phyloP scores from a whole-genome alignment of 2,797 vertebrate genomes.

The Antrozous pallidus region DNA sequence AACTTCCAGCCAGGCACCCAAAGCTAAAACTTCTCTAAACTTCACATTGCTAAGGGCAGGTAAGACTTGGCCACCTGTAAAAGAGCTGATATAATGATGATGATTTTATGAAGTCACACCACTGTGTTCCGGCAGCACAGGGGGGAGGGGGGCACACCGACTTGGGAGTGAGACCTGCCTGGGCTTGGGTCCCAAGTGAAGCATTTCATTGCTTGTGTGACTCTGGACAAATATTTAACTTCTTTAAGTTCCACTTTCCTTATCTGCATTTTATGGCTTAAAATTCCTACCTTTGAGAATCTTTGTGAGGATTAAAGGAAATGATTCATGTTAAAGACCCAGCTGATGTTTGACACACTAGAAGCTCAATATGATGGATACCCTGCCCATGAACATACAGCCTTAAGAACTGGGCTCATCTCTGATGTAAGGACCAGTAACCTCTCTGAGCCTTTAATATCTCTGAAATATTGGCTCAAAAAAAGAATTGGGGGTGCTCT shows the following conservation, averaged over 20 bases:
- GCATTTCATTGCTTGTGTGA: background rate
- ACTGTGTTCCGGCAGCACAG: background rate
- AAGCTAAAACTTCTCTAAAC: background rate
- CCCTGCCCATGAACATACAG: background rate
- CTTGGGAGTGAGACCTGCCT: background rate
- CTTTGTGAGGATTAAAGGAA: constrained; percentile 27
- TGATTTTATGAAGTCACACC: background rate
- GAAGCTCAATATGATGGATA: background rate
- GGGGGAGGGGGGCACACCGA: background rate
- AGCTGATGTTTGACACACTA: background rate
- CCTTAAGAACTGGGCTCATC: background rate
- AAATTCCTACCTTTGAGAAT: background rate
- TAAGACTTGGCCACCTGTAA: background rate
- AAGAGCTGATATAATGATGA: background rate
- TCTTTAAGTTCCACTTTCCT: background rate
- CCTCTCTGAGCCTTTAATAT: background rate
- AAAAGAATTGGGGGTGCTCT: background rate
- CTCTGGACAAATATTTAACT: background rate
- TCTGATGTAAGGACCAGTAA: background rate
- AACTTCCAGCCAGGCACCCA: background rate
- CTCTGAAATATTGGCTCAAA: background rate
- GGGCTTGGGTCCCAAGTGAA: background rate
- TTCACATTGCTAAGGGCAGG: background rate
- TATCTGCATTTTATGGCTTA: background rate
- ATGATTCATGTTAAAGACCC: background rate